These are phyloP conservation scores for Heliconius ethilla DNA, from an alignment of 2,888 invertebrate species.

Conservation along the genomic window DNA sequence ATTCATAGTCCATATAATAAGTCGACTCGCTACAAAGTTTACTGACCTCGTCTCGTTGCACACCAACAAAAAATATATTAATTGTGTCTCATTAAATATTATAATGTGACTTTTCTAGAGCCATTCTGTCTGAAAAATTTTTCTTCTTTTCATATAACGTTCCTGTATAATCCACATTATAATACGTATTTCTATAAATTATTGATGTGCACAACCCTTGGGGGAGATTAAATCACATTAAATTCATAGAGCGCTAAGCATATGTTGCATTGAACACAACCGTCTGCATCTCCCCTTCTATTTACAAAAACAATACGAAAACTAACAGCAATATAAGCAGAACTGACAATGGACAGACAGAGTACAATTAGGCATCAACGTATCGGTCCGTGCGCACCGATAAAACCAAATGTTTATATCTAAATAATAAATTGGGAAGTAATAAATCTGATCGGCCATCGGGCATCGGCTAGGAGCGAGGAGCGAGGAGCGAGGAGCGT, in stretches of 20 bases:
- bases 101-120: not conserved
- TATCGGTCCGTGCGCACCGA: constrained; percentile 29
- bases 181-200: constrained; percentile 5
- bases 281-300: constrained; percentile 30
- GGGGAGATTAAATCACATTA: constrained; percentile 17
- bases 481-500: constrained; percentile 46
- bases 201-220: not conserved
- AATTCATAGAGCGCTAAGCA: constrained; percentile 7
- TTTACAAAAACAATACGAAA: constrained; percentile 37
- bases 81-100: not conserved
- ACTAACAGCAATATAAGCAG: constrained; percentile 14
- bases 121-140: not conserved
- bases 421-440: constrained; percentile 70
- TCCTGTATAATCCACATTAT: not conserved
- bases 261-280: constrained; percentile 18
- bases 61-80: constrained; percentile 32
- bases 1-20: constrained; percentile 38
- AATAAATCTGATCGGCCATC: constrained; percentile 62
- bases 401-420: constrained; percentile 51
- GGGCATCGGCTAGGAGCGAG: constrained; percentile 44
- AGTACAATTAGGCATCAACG: constrained; percentile 36
- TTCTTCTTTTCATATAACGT: not conserved
- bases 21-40: constrained; percentile 50
- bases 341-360: constrained; percentile 36
- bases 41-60: constrained; percentile 44